These are phyloP conservation scores for Chelmon rostratus DNA, from an alignment of 2,797 vertebrate species.

Conservation along the genomic window DNA sequence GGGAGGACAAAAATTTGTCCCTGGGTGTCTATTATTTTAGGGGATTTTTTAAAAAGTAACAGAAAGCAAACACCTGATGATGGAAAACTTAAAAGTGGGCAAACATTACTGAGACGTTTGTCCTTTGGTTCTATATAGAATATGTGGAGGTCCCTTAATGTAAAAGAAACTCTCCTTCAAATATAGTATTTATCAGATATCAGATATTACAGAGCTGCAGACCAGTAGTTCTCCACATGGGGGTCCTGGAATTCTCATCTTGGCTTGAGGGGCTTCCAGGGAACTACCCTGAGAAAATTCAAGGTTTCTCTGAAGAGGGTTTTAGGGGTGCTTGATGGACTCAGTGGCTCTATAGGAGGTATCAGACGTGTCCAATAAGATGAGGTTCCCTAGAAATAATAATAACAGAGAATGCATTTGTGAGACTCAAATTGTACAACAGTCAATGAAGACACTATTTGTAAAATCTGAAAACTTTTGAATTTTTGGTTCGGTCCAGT, in stretches of 20 bases:
- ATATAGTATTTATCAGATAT: neutral
- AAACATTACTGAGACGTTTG: neutral
- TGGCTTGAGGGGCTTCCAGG: neutral
- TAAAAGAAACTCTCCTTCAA: conserved; percentile 21
- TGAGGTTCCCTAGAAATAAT: no score
- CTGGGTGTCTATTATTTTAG: conserved; percentile 24
- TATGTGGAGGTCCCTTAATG: neutral
- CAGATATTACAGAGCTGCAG: conserved; percentile 8
- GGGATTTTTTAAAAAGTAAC: conserved; percentile 12
- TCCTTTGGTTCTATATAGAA: neutral
- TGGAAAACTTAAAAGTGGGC: conserved; percentile 10
- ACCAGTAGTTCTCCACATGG: neutral
- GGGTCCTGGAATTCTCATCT: neutral
- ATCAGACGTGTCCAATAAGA: no score
- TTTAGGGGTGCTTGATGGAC: no score
- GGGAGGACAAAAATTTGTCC: conserved; percentile 33
- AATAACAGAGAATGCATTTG: no score
- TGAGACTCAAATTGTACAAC: no score
- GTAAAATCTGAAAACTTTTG: no score
- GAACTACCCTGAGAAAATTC: neutral
- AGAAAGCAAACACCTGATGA: neutral
- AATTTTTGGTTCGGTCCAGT: no score
- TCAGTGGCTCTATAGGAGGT: no score
- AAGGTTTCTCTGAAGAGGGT: no score
- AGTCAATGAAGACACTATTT: neutral